Evolutionary conservation across 2,113 vertebrate species (phyloP).

Genomic region (Microtus ochrogaster): DNA sequence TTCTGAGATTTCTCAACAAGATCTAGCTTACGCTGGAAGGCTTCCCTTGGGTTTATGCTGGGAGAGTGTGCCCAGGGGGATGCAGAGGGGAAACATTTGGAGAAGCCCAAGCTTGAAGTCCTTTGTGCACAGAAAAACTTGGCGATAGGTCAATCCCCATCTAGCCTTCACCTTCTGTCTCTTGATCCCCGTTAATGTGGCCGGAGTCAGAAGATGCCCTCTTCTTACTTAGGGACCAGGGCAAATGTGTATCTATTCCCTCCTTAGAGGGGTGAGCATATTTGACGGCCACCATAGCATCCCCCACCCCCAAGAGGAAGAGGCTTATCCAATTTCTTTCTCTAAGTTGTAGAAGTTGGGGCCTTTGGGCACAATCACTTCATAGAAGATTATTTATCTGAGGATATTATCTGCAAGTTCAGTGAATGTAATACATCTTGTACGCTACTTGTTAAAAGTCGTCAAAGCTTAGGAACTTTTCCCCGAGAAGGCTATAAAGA

Average conservation of each 20-base stretch:
- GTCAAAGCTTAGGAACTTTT: neutral
- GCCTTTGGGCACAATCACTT: neutral
- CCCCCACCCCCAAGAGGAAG: neutral
- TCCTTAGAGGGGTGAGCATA: neutral
- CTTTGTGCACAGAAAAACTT: neutral
- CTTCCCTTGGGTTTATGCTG: neutral
- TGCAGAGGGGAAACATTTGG: neutral
- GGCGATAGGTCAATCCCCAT: neutral
- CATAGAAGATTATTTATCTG: neutral
- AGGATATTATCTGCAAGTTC: neutral
- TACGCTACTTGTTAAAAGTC: neutral
- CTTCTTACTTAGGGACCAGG: neutral
- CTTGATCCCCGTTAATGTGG: neutral
- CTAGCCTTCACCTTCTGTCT: neutral
- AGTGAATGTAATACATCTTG: neutral
- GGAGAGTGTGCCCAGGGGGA: neutral
- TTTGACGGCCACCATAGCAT: neutral
- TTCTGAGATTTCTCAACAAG: neutral
- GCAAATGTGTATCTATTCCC: neutral
- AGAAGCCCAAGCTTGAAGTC: neutral
- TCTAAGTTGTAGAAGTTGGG: neutral
- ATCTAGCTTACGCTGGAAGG: neutral
- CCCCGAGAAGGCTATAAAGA: neutral
- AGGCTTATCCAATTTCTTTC: neutral
- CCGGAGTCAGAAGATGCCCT: neutral